Base-by-base conservation (phyloP, 2,113 vertebrate species). In the Murina feae region DNA sequence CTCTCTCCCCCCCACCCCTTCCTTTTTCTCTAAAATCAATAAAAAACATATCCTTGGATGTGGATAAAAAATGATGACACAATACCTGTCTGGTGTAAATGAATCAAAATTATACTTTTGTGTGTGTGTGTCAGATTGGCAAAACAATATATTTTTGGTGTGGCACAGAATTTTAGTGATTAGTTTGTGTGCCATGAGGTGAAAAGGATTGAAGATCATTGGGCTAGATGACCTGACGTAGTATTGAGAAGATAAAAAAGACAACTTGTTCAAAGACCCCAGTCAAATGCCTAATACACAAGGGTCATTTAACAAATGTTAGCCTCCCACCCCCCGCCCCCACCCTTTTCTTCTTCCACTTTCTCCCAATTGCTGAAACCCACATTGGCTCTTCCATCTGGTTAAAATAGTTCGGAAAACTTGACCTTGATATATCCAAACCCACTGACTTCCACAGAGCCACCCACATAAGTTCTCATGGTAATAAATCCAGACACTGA, bases 321-420 rank as follows among this genome's bases (percentile, higher is more conserved):
- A 55, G 11, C 60, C 39, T 84, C 65, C 47, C 9, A 21, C 10
- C 39, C 23, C 39, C 30, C 39, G 68, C 39, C 30, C 39, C 68
- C 13, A 51, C 20, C n/a, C 58, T 68, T 53, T 44, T 66, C 55
- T 90, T 79, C 53, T 68, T 66, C 55, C 42, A 49, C 82, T 75
- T 79, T 72, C 74, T 82, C 63, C 74, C 32, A 63, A 18, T 65
- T 89, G 81, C 85, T 81, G 13, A 90, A 80, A 76, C 32, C 39
- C 78, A 87, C 86, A 66, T 8, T 44, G 66, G 37, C n/a, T 95
- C 82, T 78, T 92, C 90, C 20, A 42, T 74, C 74, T 90, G 60
- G 47, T 81, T 80, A 86, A 90, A 94, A 89, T 86, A 94, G 92
- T 86, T 75, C 89, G 30, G 49, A 86, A 92, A 89, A 53, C 69